Conservation (phyloP, 2,888 invertebrate species). For the Folsomia manolachei region DNA sequence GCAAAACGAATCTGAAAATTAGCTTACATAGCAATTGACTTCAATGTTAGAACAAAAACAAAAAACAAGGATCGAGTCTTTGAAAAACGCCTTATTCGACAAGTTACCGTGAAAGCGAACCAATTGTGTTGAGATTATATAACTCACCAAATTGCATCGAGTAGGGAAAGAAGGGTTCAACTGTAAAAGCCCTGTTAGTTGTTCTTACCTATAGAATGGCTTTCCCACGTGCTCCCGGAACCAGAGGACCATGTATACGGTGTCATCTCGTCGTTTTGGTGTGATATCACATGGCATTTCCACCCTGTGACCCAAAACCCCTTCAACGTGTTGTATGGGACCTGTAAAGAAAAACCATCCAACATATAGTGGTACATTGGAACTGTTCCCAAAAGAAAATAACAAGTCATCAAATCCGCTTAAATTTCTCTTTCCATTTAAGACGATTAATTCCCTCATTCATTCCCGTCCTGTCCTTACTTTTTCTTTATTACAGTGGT, state of each 20-base stretch:
- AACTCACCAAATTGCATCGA: too few relatives aligned
- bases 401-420: conserved; percentile 30
- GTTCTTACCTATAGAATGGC: conserved; percentile 75
- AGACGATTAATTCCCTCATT: conserved; percentile 33
- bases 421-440: conserved; percentile 24
- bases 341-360: too few relatives aligned
- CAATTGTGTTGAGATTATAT: too few relatives aligned
- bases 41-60: too few relatives aligned
- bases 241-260: conserved; percentile 81
- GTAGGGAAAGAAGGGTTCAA: too few relatives aligned
- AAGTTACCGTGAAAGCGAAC: too few relatives aligned
- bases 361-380: too few relatives aligned
- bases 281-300: conserved; percentile 83
- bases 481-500: background rate
- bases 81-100: too few relatives aligned
- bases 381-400: conserved; percentile 61
- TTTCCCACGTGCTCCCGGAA: conserved; percentile 80
- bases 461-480: conserved; percentile 7
- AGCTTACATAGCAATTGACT: too few relatives aligned
- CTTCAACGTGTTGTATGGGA: conserved; percentile 76
- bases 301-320: conserved; percentile 76
- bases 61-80: too few relatives aligned
- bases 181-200: too few relatives aligned
- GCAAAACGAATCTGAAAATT: too few relatives aligned
- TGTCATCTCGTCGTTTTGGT: conserved; percentile 72